Conservation (phyloP, 2,888 invertebrate genomes). For the Dryobota labecula region DNA sequence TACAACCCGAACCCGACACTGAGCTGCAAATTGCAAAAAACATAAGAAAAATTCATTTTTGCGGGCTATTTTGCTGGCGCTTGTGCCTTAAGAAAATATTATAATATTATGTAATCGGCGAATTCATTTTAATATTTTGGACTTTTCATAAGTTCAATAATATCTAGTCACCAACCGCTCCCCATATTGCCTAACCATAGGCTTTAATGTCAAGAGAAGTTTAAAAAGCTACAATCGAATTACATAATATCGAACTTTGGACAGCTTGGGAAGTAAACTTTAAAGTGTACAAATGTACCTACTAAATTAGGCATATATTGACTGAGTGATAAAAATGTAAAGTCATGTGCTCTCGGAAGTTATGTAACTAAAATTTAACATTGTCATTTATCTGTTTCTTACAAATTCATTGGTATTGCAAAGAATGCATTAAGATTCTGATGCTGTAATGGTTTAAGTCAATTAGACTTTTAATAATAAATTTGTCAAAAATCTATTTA, state of each 20-base stretch:
- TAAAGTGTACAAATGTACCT: neutral
- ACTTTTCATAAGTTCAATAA: slow-evolving; percentile 15
- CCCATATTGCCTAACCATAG: slow-evolving; percentile 18
- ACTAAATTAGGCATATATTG: slow-evolving; percentile 20
- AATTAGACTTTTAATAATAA: neutral
- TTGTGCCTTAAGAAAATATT: neutral
- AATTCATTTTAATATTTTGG: neutral
- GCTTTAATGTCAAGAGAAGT: slow-evolving; percentile 19
- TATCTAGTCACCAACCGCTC: neutral
- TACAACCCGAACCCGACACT: no score
- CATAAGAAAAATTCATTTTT: no score
- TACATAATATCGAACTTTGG: slow-evolving; percentile 27
- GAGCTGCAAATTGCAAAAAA: no score
- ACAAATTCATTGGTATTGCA: slow-evolving; percentile 1
- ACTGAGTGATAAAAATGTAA: slow-evolving; percentile 27
- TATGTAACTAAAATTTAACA: slow-evolving; percentile 21
- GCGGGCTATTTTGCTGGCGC: no score
- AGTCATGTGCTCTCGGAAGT: slow-evolving; percentile 36
- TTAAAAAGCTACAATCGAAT: neutral
- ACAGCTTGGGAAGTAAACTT: slow-evolving; percentile 5
- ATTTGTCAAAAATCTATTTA: neutral
- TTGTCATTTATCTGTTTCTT: slow-evolving; percentile 3
- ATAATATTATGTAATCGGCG: neutral
- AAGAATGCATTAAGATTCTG: neutral
- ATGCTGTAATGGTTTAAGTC: neutral